Conservation (phyloP, 2,113 vertebrate genomes). For the Anhinga rufa region DNA sequence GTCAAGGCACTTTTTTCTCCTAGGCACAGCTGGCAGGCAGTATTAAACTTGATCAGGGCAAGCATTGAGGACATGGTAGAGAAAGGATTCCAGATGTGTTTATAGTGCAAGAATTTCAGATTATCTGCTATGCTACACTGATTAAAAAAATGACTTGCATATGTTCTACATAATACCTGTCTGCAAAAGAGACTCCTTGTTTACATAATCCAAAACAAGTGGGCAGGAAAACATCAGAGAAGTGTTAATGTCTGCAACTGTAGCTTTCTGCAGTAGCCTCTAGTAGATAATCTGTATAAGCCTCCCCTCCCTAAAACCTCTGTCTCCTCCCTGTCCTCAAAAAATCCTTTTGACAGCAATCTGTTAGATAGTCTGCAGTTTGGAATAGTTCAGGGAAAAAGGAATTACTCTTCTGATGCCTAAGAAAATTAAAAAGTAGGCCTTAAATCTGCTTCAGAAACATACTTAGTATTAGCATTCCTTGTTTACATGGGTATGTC, state of each 20-base stretch:
- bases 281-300: neutral
- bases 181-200: neutral
- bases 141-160: neutral
- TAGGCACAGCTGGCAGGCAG: neutral
- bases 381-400: neutral
- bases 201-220: neutral
- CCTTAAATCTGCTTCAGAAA: neutral
- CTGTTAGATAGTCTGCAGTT: neutral
- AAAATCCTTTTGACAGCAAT: neutral
- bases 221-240: neutral
- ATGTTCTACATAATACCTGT: neutral
- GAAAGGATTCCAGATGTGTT: neutral
- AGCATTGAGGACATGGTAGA: neutral
- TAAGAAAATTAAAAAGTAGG: neutral
- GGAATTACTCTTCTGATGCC: neutral
- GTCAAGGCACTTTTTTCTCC: neutral
- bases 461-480: neutral
- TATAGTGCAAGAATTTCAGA: neutral
- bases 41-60: neutral
- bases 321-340: neutral
- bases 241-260: neutral
- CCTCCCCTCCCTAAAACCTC: neutral
- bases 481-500: neutral
- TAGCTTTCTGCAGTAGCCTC: neutral
- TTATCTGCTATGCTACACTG: neutral